These are phyloP conservation scores for Cerceris rybyensis DNA, from an alignment of 2,888 invertebrate genomes.

Conservation along the genomic window DNA sequence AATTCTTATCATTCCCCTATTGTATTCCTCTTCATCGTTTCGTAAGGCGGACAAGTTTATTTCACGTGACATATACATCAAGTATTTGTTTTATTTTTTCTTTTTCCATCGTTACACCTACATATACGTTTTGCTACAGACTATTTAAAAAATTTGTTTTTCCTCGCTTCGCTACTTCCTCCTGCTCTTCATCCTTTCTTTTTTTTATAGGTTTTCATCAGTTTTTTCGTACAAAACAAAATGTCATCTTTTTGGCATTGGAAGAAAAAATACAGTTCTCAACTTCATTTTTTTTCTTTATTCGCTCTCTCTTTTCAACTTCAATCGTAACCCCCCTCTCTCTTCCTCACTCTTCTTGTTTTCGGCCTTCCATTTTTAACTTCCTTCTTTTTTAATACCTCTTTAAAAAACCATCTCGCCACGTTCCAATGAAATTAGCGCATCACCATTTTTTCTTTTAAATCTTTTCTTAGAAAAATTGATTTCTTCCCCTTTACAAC, in stretches of 20 bases:
- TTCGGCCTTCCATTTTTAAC: conserved; percentile 10
- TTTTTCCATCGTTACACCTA: conserved; percentile 71
- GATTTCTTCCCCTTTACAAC: conserved; percentile 67
- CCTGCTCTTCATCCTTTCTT: conserved; percentile 19
- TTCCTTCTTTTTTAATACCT: conserved; percentile 48
- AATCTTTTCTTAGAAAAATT: conserved; percentile 53
- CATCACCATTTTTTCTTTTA: neutral
- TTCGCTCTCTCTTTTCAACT: conserved; percentile 55
- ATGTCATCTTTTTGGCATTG: conserved; percentile 81
- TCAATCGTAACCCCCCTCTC: conserved; percentile 60
- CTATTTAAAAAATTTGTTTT: conserved; percentile 67
- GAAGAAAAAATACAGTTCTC: conserved; percentile 81
- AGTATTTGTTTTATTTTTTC: conserved; percentile 61
- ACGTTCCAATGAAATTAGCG: conserved; percentile 9
- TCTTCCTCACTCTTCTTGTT: conserved; percentile 45
- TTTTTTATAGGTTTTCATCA: conserved; percentile 72
- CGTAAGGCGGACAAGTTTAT: conserved; percentile 80
- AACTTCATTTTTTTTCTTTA: conserved; percentile 67
- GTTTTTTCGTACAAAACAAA: conserved; percentile 80
- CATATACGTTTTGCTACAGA: conserved; percentile 71
- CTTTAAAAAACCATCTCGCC: conserved; percentile 4
- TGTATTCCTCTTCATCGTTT: conserved; percentile 75
- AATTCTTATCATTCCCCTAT: conserved; percentile 66
- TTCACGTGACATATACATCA: conserved; percentile 78
- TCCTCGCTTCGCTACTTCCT: conserved; percentile 24